phyloP scores from a whole-genome alignment of 2,888 invertebrate species.

The Litoditis marina region DNA sequence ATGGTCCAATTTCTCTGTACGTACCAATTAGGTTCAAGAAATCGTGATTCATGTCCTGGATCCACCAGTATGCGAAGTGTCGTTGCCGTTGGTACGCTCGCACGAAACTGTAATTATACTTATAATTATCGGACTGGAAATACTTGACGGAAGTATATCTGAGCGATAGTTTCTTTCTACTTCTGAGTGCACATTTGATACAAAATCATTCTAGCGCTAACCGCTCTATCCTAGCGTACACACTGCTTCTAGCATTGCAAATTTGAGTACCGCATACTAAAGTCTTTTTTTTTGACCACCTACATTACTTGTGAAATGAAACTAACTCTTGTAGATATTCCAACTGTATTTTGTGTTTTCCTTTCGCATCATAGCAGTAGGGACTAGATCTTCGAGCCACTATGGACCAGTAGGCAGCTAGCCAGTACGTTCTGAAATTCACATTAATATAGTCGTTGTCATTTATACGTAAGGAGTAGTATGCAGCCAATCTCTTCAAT shows the following conservation, averaged over 20 bases:
- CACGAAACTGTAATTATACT: slow-evolving; percentile 37
- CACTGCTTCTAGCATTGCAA: no score
- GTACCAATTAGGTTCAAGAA: slow-evolving; percentile 34
- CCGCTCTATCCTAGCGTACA: neutral
- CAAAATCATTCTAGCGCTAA: no score
- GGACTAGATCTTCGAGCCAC: slow-evolving; percentile 31
- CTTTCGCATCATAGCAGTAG: slow-evolving; percentile 42
- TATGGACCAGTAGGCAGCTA: slow-evolving; percentile 38
- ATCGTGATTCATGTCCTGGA: slow-evolving; percentile 50
- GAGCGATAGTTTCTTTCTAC: no score
- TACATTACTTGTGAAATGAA: slow-evolving; percentile 7
- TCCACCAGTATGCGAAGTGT: slow-evolving; percentile 50
- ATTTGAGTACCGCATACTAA: no score
- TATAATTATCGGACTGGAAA: no score
- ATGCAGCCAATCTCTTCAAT: no score
- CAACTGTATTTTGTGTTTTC: slow-evolving; percentile 37
- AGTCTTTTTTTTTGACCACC: no score
- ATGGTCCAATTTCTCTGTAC: no score
- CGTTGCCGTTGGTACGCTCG: slow-evolving; percentile 30
- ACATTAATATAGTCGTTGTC: no score
- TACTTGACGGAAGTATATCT: no score
- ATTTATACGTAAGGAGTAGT: no score
- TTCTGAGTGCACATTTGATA: no score
- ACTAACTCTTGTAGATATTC: slow-evolving; percentile 38
- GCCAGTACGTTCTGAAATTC: slow-evolving; percentile 41